Conservation (phyloP, 2,113 vertebrate genomes). For the Fukomys damarensis region DNA sequence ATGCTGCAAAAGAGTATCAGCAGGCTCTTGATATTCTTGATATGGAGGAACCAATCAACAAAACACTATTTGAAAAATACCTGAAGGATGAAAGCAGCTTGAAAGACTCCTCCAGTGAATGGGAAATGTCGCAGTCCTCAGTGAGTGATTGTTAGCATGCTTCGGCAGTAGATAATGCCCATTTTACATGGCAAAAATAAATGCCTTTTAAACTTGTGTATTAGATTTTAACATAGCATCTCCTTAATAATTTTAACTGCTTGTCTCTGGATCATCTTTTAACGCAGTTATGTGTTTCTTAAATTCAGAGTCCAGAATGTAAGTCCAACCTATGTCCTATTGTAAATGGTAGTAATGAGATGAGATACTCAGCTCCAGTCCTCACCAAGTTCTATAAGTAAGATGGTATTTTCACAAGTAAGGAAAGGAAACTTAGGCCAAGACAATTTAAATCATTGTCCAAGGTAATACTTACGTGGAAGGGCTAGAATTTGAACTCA, state of each 20-base stretch:
- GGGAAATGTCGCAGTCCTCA: conserved; percentile 96
- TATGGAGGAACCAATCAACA: conserved; percentile 95
- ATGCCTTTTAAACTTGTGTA: not conserved
- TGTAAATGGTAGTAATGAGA: not conserved
- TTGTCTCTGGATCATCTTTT: not conserved
- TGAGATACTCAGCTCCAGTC: not conserved
- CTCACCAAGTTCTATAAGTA: not conserved
- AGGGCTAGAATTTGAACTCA: not conserved
- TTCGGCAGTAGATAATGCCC: not conserved
- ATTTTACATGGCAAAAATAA: not conserved
- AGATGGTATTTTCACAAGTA: not conserved
- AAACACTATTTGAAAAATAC: conserved; percentile 92
- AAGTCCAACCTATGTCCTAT: not conserved
- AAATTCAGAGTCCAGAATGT: not conserved
- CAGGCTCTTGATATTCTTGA: conserved; percentile 98
- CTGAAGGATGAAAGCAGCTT: conserved; percentile 91
- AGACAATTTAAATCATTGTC: not conserved
- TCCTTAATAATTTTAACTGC: not conserved
- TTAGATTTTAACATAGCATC: not conserved
- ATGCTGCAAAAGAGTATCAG: conserved; percentile 98
- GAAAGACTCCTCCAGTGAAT: conserved; percentile 91
- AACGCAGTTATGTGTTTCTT: not conserved
- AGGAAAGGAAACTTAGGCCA: not conserved
- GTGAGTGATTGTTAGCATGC: conserved; percentile 85
- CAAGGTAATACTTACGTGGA: not conserved